Evolutionary conservation across 1,140 invertebrate genomes (phyloP), one percentile per base, ranked within the genome.

Genomic region (Drosophila ironensis): DNA sequence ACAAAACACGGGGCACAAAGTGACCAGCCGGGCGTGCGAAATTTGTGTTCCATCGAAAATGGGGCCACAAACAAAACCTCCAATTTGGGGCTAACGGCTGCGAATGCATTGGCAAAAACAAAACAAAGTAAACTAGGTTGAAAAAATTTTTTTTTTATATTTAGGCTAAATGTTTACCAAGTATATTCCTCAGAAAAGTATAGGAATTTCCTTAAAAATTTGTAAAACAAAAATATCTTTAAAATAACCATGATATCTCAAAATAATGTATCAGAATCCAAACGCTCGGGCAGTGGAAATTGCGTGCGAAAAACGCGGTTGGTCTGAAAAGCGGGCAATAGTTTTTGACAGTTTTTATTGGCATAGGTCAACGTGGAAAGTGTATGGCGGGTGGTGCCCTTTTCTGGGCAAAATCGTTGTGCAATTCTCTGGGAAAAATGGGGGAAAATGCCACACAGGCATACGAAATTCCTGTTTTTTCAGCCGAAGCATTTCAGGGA

Each of bases 341-440:
- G 47, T 35, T 67, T 75, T 81, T 75, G 76, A 80, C 71, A 61
- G 67, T 64, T 75, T 80, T 74, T 74, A 74, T 80, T 70, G 70
- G 59, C 66, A 60, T 40, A 22, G 73, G 19, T 28, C 52, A 76
- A 60, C 30, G 19, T 51, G 24, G 35, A 41, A 41, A 41, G 17
- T 6, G 30, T 14, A 14, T 22, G 20, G 20, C 5, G 24, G 2
- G 35, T 4, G 7, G 16, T 35, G 16, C n/a, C n/a, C n/a, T n/a
- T n/a, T n/a, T n/a, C 16, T 47, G 50, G 53, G 50, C 14, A 59
- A 78, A 48, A 64, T 70, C 25, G 25, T 27, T 11, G 5, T 11
- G 2, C n/a, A 11, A 11, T 37, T 46, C 38, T 12, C 3, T 6
- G 6, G 41, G 17, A 59, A 44, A 56, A 52, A 6, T 27, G 28